Base-by-base conservation (phyloP, 1,140 invertebrate species). In the Probaryconus sp. region DNA sequence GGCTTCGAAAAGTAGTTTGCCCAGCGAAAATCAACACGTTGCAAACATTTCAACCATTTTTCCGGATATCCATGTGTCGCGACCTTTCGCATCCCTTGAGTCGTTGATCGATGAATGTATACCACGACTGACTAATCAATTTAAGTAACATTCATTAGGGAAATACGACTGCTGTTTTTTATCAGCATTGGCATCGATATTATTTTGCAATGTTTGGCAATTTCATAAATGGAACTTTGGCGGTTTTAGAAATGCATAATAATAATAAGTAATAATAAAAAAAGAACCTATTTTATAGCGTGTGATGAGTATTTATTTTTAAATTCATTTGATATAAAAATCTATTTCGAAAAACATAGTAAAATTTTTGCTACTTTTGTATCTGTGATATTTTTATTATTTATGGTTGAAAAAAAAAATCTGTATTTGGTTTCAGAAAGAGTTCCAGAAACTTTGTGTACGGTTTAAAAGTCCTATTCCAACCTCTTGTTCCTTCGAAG, bases 11-110 rank as follows among this genome's bases (percentile, higher is more conserved):
- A n/a, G n/a, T n/a, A n/a, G n/a, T 60, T 56, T 45, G 33, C 26
- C 16, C 11, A 26, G 26, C 18, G 53, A 68, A 68, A 67, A 58
- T 5, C 48, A 35, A 68, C 56, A 38, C 63, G 50, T 56, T 63
- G 63, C 42, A n/a, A 53, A 13, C 13, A 50, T 51, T 28, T 38
- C 20, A 20, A 56, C 16, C 16, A 28, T 51, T 64, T 64, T 64
- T 51, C 45, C 37, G 14, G 38, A 42, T 42, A 21, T 11, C 3
- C 7, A 4, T 24, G 21, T 24, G 16, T n/a, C n/a, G n/a, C n/a
- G n/a, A n/a, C n/a, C n/a, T n/a, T n/a, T n/a, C n/a, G n/a, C 20
- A 21, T 56, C 43, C 56, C 35, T 47, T 4, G 24, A 38, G 6
- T 42, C 42, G n/a, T 21, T 58, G 33, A 64, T 53, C 43, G 26